Base-by-base conservation (phyloP, 2,113 vertebrate genomes). In the Takifugu flavidus region DNA sequence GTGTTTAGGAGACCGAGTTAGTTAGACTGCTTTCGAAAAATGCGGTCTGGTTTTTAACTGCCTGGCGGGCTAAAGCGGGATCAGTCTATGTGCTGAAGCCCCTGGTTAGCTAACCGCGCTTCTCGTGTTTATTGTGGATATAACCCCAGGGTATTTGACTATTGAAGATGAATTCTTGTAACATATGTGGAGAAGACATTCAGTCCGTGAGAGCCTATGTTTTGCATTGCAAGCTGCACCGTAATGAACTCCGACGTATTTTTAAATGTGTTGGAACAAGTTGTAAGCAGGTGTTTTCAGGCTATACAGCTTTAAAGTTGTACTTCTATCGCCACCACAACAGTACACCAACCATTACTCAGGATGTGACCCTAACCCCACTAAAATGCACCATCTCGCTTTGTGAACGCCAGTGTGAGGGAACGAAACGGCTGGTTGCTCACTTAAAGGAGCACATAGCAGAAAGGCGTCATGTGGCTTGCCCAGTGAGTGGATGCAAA, bases 391-490 rank as follows among this genome's bases (percentile, higher is more conserved):
- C 59, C 1, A 20, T 72, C n/a, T 62, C 63, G 50, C 53, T 70
- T 11, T 74, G 76, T 70, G 58, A 52, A 12, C 39, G 20, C 20
- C 20, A 26, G 39, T 66, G 53, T 65, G 43, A 45, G 20, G 53
- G 26, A 11, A n/a, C 25, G 1, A 61, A 62, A 20, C 20, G 20
- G 20, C 20, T 20, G 20, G 20, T 49, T 58, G 42, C 59, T 55
- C 70, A 73, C 60, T 47, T 73, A 56, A 74, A 70, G 27, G 55
- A 72, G 31, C 72, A 69, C 25, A 65, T 65, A 43, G 29, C 1
- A 42, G 72, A 65, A 4, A 53, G 60, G 3, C 20, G 14, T 13
- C 20, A 25, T 25, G 20, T 50, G 20, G 4, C 3, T 8, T 50
- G 49, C 20, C 20, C 49, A 50, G 13, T 56, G 39, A 56, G 49